Percentiles rank a stretch among this genome's conserved stretches.
Evolutionary conservation across 1,140 invertebrate species (phyloP).

Genomic region (Glomeris maerens): DNA sequence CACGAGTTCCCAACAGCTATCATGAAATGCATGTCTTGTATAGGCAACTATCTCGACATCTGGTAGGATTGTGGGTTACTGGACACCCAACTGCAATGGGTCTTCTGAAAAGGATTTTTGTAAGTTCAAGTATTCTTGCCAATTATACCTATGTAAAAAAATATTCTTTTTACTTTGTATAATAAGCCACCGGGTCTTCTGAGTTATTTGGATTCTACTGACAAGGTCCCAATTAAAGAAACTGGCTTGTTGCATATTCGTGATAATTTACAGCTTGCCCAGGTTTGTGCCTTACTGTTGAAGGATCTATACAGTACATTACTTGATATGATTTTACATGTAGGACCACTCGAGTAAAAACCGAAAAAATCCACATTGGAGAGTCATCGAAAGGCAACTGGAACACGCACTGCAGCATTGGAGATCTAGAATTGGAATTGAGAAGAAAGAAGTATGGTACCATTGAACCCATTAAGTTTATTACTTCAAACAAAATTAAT

Average conservation of each 20-base stretch:
- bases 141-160: constrained; percentile 9
- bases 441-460: constrained; percentile 33
- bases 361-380: constrained; percentile 30
- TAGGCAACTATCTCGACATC: constrained; percentile 80
- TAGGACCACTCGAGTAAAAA: constrained; percentile 24
- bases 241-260: constrained; percentile 65
- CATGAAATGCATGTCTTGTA: constrained; percentile 17
- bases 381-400: constrained; percentile 39
- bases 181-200: constrained; percentile 60
- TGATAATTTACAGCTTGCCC: constrained; percentile 90
- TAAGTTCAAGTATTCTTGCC: constrained; percentile 31
- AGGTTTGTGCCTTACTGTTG: constrained; percentile 41
- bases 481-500: constrained; percentile 17
- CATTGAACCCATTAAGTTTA: background rate
- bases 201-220: constrained; percentile 74
- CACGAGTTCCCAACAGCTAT: no score
- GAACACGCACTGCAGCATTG: constrained; percentile 76
- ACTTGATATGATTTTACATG: constrained; percentile 3
- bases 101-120: constrained; percentile 75
- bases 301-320: background rate
- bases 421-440: constrained; percentile 56
- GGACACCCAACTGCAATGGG: constrained; percentile 84
- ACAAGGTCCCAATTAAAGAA: constrained; percentile 61
- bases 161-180: constrained; percentile 40
- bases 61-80: constrained; percentile 95